Evolutionary conservation across 2,888 invertebrate genomes (phyloP), one percentile per base, ranked within the genome.

Genomic region (Melipona beecheii): DNA sequence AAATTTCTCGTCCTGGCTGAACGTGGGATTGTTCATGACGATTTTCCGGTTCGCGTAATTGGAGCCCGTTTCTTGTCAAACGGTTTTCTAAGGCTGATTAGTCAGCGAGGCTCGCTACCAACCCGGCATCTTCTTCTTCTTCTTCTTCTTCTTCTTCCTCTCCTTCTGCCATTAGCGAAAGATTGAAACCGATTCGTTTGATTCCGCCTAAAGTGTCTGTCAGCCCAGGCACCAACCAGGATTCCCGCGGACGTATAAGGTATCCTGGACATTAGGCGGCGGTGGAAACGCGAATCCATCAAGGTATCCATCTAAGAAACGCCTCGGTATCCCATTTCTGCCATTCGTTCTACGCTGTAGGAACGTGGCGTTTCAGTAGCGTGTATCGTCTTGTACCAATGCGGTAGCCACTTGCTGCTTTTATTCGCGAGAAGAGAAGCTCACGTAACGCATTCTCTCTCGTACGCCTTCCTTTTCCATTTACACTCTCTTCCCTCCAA

Each of bases 231-330:
- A 24, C 27, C 31, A 15, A 43, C 43, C 9, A 43, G 52, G 54
- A 71, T 79, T 60, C 74, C 49, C 62, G 66, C 15, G 71, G 15
- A 84, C 80, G 84, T 79, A 80, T 84, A 75, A 83, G 74, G 80
- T 77, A 85, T 71, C 80, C 65, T 31, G 65, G 65, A 77, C 77
- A 81, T 85, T 81, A 84, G 43, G 80, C 69, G 62, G 24, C 84
- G 71, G 50, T 81, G 84, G 77, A 84, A 81, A 85, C 71, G 72
- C 84, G 80, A 80, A 81, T 85, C 84, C 84, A 84, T 85, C 84
- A 85, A 84, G 80, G 80, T 81, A 84, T 84, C 84, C 81, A 85
- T 85, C 78, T 82, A 85, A 86, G 86, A 85, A 86, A 79, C 75
- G 74, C 74, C 73, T 36, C 43, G 86, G 83, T 86, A 86, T 86